Base-by-base conservation (phyloP, 2,113 vertebrate species). In the Rhinogobius similis region DNA sequence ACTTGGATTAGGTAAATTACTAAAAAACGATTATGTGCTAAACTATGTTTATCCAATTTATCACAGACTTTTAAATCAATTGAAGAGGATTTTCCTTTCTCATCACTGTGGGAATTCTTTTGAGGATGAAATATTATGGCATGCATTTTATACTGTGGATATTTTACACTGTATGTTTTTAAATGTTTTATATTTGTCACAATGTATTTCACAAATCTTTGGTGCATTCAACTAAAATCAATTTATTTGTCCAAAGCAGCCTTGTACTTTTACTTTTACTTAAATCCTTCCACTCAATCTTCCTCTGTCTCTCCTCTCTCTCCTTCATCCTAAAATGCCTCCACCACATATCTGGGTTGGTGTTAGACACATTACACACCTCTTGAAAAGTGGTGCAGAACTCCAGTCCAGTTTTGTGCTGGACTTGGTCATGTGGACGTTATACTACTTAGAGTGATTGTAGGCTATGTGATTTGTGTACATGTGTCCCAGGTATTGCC, bases 231-330 rank as follows among this genome's bases (percentile, higher is more conserved):
- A 50, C n/a, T 50, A 50, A 50, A 50, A 50, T 50, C 46, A 94
- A 97, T 93, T 88, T 96, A 94, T 95, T 94, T 95, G 94, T 95
- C 93, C 94, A 94, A 93, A 94, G 90, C 43, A 91, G 82, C 72
- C 75, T 68, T 58, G 73, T 88, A 89, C 92, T 91, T 88, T 93
- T 88, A 91, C n/a, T n/a, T n/a, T n/a, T 93, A 94, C 86, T 90
- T 80, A 75, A 77, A 77, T 58, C 61, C 62, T 39, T 65, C 90
- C 91, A 90, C 86, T 16, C 53, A 2, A 50, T 78, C 72, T 71
- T 77, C 46, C 66, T 67, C 64, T 68, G 68, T 68, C 64, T 55
- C 48, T 87, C 26, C 27, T 84, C 85, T 77, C 77, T 21, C 87
- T 92, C 91, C 82, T 78, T 93, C 91, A 87, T 92, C 73, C 84